Conservation (phyloP, 2,113 vertebrate genomes). For the Lophius piscatorius region DNA sequence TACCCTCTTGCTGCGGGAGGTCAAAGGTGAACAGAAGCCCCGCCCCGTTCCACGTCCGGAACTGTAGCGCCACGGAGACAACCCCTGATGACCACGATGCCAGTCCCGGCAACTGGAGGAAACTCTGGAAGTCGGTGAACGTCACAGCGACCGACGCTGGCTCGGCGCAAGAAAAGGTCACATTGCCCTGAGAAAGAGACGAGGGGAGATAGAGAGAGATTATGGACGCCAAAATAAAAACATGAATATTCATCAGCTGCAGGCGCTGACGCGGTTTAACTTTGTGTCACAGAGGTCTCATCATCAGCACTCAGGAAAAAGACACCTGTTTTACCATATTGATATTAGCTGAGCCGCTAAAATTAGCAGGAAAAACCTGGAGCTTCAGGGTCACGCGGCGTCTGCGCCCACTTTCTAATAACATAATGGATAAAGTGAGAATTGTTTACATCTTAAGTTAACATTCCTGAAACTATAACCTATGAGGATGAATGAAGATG, state of each 20-base stretch:
- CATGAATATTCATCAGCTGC: slow-evolving; percentile 68
- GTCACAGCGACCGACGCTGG: slow-evolving; percentile 86
- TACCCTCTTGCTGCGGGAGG: slow-evolving; percentile 73
- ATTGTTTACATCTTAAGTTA: too few relatives aligned
- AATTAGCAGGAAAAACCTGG: slow-evolving; percentile 14
- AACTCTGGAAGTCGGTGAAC: slow-evolving; percentile 87
- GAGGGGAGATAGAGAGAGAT: neutral
- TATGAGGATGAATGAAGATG: too few relatives aligned
- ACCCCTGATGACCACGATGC: slow-evolving; percentile 36
- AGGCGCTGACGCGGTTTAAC: slow-evolving; percentile 51
- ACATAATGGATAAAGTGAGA: neutral
- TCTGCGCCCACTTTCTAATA: neutral
- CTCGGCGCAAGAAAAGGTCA: slow-evolving; percentile 89
- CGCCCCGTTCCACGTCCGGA: slow-evolving; percentile 92
- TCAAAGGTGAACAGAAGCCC: slow-evolving; percentile 88
- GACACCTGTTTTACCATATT: slow-evolving; percentile 68
- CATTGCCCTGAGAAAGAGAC: slow-evolving; percentile 84
- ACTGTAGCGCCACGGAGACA: slow-evolving; percentile 83
- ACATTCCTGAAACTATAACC: too few relatives aligned
- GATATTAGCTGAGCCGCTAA: slow-evolving; percentile 43
- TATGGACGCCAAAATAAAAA: slow-evolving; percentile 44
- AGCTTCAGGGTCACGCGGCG: slow-evolving; percentile 22
- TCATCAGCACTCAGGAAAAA: slow-evolving; percentile 47
- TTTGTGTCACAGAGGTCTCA: slow-evolving; percentile 56
- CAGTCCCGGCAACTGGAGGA: slow-evolving; percentile 80